Evolutionary conservation across 1,140 invertebrate genomes (phyloP), one percentile per base, ranked within the genome.

Genomic region (Nephotettix cincticeps): DNA sequence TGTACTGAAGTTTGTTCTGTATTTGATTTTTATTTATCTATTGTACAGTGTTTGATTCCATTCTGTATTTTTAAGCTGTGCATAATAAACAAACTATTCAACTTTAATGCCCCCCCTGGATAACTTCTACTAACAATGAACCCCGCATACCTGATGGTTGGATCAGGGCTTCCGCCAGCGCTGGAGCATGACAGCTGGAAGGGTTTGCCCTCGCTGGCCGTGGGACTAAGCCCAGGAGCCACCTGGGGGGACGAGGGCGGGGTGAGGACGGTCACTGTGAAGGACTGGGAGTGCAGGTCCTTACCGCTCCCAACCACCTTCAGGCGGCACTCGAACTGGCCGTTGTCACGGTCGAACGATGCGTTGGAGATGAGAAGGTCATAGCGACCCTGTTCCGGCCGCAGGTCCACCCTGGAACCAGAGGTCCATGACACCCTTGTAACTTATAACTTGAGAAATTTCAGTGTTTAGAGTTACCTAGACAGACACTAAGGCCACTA

Each of bases 341-440:
- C 95, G 78, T 97, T 95, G 82, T 97, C 94, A 0, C 93, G 85
- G 76, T 92, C 92, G 82, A 96, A 97, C 23, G 91, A 91, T 0
- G 92, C 90, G 78, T 94, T 94, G 21, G 87, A 86, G 73, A 97
- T 95, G 77, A 91, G 85, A 74, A 97, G 84, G 82, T 97, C 94
- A 82, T 95, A 97, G 30, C 90, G 88, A 17, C 95, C 95, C 66
- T 92, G 88, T 14, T 87, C 86, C 4, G 92, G 90, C 71, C 86
- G 86, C 79, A 89, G 91, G 76, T 90, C 90, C 73, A 93, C 84
- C 80, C 90, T 93, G 82, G 14, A 83, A 84, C 69, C n/a, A n/a
- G n/a, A n/a, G n/a, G n/a, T n/a, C n/a, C n/a, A n/a, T n/a, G n/a
- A n/a, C n/a, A n/a, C n/a, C n/a, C n/a, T n/a, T n/a, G n/a, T n/a